Percentiles rank a stretch among this genome's conserved stretches.
These are phyloP conservation scores for Stomatorhinus walkeri DNA, from an alignment of 2,797 vertebrate species.

Conservation along the genomic window DNA sequence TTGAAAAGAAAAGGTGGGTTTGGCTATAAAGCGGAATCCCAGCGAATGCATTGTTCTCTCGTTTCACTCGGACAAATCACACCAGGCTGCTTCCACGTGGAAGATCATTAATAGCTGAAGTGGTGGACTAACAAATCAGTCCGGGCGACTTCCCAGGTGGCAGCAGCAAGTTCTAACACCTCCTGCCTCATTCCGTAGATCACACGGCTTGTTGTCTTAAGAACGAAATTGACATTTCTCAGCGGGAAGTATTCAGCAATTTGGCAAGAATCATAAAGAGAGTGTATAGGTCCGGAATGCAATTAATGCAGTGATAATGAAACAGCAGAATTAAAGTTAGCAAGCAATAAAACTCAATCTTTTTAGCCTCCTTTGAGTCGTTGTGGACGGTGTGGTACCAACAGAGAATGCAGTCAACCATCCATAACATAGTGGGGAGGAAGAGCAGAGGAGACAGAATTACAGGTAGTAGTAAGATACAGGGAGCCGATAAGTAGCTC, in stretches of 20 bases:
- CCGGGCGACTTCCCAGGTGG: neutral
- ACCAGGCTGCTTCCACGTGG: neutral
- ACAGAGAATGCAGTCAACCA: neutral
- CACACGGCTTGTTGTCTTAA: neutral
- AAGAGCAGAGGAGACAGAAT: neutral
- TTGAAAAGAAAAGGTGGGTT: neutral
- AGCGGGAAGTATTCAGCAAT: neutral
- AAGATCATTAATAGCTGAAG: neutral
- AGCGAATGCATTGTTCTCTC: neutral
- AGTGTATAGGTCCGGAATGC: neutral
- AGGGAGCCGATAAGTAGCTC: neutral
- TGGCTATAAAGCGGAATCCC: neutral
- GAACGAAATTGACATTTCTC: neutral
- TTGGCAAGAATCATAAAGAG: neutral
- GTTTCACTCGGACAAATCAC: neutral
- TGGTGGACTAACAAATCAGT: neutral
- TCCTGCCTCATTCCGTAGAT: neutral
- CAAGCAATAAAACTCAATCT: neutral
- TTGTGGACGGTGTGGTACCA: neutral
- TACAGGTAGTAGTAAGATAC: neutral
- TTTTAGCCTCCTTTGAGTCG: neutral
- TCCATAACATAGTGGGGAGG: neutral
- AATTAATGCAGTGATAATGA: constrained; percentile 10
- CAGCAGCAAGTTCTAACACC: neutral
- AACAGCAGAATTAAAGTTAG: neutral